Evolutionary conservation across 2,113 vertebrate species (phyloP).

Genomic region (Mesocricetus auratus): DNA sequence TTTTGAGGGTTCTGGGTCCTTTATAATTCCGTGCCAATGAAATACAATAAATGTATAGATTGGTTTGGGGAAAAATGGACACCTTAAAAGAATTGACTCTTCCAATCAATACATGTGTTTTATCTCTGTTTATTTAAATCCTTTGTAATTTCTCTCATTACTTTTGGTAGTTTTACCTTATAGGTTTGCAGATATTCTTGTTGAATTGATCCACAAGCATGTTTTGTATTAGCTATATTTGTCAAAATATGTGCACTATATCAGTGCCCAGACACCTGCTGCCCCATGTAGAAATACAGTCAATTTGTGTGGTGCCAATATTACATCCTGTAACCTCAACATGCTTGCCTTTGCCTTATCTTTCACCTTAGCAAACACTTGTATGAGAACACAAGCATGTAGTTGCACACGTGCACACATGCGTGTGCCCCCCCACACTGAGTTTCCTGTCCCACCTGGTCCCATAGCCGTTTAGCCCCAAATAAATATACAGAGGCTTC

Average conservation of each 20-base stretch:
- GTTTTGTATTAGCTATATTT: background rate
- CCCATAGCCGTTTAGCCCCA: no score
- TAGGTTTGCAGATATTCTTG: background rate
- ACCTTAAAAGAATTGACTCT: background rate
- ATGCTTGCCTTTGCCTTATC: background rate
- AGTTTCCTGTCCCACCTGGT: no score
- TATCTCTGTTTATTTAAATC: background rate
- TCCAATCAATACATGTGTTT: background rate
- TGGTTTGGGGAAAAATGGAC: background rate
- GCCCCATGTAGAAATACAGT: background rate
- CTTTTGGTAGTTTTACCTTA: background rate
- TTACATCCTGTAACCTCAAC: background rate
- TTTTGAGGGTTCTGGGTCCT: background rate
- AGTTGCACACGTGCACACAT: background rate
- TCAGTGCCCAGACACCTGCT: background rate
- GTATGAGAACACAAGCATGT: background rate
- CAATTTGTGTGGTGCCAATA: background rate
- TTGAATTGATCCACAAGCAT: background rate
- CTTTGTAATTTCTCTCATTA: background rate
- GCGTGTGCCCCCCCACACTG: no score
- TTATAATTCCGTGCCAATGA: background rate
- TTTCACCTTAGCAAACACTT: background rate
- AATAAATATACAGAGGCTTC: no score
- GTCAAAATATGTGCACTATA: background rate
- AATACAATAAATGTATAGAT: background rate